These are phyloP conservation scores for Phaethornis superciliosus DNA, from an alignment of 2,113 vertebrate genomes.

Conservation along the genomic window DNA sequence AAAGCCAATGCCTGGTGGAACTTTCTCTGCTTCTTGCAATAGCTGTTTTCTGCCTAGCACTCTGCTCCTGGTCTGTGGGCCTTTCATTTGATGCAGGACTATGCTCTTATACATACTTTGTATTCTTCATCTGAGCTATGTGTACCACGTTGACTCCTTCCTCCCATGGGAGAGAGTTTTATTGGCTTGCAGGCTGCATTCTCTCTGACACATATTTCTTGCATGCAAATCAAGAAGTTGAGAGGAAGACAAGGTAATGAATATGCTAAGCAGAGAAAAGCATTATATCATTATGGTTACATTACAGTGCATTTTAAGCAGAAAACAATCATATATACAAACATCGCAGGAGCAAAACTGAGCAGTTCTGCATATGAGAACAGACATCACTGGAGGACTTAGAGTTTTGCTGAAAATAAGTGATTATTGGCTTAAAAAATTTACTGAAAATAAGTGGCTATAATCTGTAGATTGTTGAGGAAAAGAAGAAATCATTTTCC, in stretches of 20 bases:
- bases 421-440: not conserved
- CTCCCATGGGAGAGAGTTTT: not conserved
- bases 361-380: not conserved
- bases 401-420: not conserved
- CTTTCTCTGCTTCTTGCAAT: not conserved
- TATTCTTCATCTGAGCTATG: not conserved
- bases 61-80: fast-evolving
- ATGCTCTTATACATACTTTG: fast-evolving
- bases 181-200: conserved; percentile 14
- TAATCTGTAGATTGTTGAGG: not conserved
- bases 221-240: conserved; percentile 50
- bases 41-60: not conserved
- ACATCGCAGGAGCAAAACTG: not conserved
- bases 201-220: conserved; percentile 7
- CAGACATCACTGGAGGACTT: not conserved
- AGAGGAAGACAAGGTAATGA: not conserved
- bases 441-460: not conserved
- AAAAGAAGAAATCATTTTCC: not conserved
- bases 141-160: not conserved
- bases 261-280: conserved; percentile 39
- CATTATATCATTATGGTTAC: not conserved
- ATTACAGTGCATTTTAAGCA: not conserved
- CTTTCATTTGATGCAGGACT: not conserved
- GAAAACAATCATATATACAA: not conserved
- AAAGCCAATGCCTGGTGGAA: not conserved